phyloP scores from a whole-genome alignment of 2,797 vertebrate genomes.

The Sebastes goodei region DNA sequence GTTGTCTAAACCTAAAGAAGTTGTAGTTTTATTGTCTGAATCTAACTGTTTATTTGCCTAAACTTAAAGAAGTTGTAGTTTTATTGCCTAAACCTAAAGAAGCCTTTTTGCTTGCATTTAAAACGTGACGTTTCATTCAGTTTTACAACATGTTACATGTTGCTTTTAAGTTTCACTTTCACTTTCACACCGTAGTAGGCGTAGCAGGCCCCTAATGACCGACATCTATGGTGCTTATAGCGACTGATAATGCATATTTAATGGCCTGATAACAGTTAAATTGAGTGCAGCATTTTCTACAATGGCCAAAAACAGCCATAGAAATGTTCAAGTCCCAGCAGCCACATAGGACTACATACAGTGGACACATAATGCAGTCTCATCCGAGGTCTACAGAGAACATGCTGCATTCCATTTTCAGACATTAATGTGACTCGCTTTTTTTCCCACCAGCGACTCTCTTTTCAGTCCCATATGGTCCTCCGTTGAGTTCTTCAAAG shows the following conservation, averaged over 20 bases:
- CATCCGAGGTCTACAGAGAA: not conserved
- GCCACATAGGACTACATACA: not conserved
- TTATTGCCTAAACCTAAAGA: too few species aligned
- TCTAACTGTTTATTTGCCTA: too few species aligned
- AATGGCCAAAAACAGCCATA: not conserved
- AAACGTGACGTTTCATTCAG: too few species aligned
- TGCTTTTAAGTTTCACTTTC: too few species aligned
- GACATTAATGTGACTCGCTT: constrained; percentile 18
- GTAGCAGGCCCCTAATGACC: fast-evolving
- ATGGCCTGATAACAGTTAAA: too few species aligned
- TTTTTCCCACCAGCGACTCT: constrained; percentile 36
- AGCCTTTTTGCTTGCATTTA: fast-evolving
- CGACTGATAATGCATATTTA: too few species aligned
- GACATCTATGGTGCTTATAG: too few species aligned
- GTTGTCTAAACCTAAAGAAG: too few species aligned
- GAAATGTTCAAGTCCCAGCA: not conserved
- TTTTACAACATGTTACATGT: too few species aligned
- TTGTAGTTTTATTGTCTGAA: too few species aligned
- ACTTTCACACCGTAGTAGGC: too few species aligned
- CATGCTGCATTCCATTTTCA: constrained; percentile 18
- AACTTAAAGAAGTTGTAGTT: too few species aligned
- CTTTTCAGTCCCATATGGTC: constrained; percentile 68
- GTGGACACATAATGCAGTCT: not conserved
- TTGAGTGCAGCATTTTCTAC: not conserved
- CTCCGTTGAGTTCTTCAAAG: constrained; percentile 62